Percentiles rank a stretch among this genome's conserved stretches.
Conservation (phyloP, 2,113 vertebrate species). For the Euleptes europaea region DNA sequence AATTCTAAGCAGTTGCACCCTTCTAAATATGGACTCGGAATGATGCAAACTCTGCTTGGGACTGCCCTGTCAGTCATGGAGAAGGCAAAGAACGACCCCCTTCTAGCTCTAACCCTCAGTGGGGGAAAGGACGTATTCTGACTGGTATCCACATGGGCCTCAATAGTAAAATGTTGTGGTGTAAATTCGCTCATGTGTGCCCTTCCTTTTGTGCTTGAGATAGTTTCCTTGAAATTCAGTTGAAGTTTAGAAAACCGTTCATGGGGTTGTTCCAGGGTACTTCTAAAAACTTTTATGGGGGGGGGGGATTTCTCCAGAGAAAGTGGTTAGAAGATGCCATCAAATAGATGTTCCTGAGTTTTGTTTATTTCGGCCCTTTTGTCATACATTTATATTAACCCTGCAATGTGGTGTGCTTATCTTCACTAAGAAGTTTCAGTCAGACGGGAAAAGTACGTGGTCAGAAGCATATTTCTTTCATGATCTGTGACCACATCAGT, state of each 20-base stretch:
- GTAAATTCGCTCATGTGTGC: not conserved
- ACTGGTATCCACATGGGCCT: not conserved
- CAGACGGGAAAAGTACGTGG: not conserved
- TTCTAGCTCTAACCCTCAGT: too few relatives aligned
- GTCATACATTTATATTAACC: not conserved
- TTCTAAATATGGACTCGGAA: too few relatives aligned
- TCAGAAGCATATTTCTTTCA: not conserved
- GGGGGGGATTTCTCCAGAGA: not conserved
- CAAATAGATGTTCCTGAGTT: not conserved
- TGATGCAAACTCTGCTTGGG: too few relatives aligned
- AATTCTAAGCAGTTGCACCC: too few relatives aligned
- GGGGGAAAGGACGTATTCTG: not conserved
- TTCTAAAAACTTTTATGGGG: not conserved
- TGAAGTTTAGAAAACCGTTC: not conserved
- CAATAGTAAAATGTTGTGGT: not conserved
- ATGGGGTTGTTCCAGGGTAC: not conserved
- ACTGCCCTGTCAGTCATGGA: too few relatives aligned
- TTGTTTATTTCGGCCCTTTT: not conserved
- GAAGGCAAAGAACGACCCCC: too few relatives aligned
- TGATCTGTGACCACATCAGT: not conserved
- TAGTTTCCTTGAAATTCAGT: not conserved
- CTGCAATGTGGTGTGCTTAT: not conserved
- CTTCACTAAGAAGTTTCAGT: not conserved
- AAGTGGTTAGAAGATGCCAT: not conserved
- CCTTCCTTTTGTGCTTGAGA: not conserved